phyloP scores from a whole-genome alignment of 2,113 vertebrate species.

The Prinia subflava region DNA sequence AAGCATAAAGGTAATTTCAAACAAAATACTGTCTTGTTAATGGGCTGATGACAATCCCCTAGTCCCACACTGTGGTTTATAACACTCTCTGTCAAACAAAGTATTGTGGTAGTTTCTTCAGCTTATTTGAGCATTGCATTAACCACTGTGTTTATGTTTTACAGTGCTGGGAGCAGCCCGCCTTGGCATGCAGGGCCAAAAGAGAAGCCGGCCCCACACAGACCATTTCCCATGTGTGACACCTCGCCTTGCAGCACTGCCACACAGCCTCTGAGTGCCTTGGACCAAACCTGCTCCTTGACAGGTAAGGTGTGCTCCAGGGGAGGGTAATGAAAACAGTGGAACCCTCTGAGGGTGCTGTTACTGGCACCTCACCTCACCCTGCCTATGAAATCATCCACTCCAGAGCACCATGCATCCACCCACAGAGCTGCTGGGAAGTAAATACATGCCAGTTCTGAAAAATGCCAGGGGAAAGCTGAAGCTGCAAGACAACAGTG shows the following conservation, averaged over 20 bases:
- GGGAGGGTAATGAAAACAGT: neutral
- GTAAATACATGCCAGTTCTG: neutral
- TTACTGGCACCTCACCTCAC: neutral
- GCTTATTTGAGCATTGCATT: fast-evolving
- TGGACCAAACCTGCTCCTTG: neutral
- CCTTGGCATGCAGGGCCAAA: neutral
- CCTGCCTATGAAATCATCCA: neutral
- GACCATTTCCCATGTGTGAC: neutral
- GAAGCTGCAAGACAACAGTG: neutral
- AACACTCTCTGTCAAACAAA: neutral
- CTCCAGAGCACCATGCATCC: neutral
- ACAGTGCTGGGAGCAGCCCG: neutral
- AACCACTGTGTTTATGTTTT: neutral
- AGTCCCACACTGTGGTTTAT: neutral
- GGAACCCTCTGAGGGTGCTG: neutral
- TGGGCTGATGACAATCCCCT: neutral
- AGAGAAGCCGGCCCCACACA: fast-evolving
- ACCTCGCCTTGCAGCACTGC: neutral
- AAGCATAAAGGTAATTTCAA: neutral
- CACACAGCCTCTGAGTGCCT: fast-evolving
- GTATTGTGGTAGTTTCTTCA: neutral
- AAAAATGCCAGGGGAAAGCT: neutral
- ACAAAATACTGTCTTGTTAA: neutral
- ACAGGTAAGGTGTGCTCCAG: neutral
- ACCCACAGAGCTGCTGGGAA: neutral